Evolutionary conservation across 2,888 invertebrate genomes (phyloP).

Genomic region (Cyrtodaria siliqua): DNA sequence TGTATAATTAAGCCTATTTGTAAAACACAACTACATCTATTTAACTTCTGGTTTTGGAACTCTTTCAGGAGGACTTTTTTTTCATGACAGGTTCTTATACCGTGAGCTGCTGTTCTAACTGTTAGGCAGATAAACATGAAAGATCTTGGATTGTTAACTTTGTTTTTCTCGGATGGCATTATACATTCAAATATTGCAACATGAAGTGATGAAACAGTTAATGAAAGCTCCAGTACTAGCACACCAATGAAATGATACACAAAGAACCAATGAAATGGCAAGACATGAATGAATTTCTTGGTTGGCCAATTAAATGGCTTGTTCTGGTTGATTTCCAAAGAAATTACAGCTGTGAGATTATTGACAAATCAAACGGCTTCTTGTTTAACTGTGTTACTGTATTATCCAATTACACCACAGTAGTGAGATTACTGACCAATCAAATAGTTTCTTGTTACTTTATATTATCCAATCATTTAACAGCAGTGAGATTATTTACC

Average conservation of each 20-base stretch:
- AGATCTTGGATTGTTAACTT: neutral
- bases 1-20: neutral
- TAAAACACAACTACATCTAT: neutral
- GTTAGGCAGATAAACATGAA: no score
- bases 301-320: no score
- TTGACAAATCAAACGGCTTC: neutral
- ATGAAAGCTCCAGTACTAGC: neutral
- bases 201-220: neutral
- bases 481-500: neutral
- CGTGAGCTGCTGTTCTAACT: no score
- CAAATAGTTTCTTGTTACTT: neutral
- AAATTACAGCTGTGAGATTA: no score
- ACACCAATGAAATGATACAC: conserved; percentile 1
- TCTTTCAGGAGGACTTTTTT: neutral
- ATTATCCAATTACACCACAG: no score
- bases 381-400: neutral
- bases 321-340: no score
- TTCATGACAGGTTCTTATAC: no score
- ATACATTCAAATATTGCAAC: neutral
- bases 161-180: neutral
- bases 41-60: neutral
- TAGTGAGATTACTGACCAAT: neutral
- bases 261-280: neutral
- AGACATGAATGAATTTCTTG: no score
- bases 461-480: no score